Conservation (phyloP, 2,113 vertebrate species). For the Hepsetus odoe region DNA sequence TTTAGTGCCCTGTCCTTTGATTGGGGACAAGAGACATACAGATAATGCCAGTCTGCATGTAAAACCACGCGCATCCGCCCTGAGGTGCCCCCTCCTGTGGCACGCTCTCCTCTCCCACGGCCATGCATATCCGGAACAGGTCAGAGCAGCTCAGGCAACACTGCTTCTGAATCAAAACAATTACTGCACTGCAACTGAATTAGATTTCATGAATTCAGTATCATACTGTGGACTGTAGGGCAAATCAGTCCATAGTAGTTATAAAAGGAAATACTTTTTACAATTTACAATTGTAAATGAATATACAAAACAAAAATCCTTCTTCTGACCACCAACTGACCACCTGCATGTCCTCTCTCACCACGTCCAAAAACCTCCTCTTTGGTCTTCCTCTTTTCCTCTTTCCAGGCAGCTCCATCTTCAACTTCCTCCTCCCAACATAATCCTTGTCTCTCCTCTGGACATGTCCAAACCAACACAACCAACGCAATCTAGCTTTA, state of each 20-base stretch:
- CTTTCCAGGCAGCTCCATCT: too few species aligned
- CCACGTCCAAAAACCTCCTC: too few species aligned
- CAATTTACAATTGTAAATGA: too few species aligned
- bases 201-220: neutral
- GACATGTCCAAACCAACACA: too few species aligned
- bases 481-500: too few species aligned
- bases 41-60: constrained; percentile 78
- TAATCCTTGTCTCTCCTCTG: too few species aligned
- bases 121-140: constrained; percentile 57
- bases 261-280: neutral
- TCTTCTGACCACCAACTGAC: too few species aligned
- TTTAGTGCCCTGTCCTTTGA: constrained; percentile 79
- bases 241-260: too few species aligned
- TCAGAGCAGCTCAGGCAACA: constrained; percentile 46
- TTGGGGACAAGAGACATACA: constrained; percentile 71
- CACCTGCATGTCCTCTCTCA: too few species aligned
- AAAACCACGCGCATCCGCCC: constrained; percentile 73
- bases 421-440: too few species aligned
- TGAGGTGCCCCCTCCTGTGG: constrained; percentile 59
- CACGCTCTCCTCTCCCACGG: constrained; percentile 59
- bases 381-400: too few species aligned
- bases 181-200: neutral
- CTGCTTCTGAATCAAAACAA: neutral
- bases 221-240: neutral
- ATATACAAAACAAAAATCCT: too few species aligned